Evolutionary conservation across 1,140 invertebrate species (phyloP).

Genomic region (Diabrotica virgifera): DNA sequence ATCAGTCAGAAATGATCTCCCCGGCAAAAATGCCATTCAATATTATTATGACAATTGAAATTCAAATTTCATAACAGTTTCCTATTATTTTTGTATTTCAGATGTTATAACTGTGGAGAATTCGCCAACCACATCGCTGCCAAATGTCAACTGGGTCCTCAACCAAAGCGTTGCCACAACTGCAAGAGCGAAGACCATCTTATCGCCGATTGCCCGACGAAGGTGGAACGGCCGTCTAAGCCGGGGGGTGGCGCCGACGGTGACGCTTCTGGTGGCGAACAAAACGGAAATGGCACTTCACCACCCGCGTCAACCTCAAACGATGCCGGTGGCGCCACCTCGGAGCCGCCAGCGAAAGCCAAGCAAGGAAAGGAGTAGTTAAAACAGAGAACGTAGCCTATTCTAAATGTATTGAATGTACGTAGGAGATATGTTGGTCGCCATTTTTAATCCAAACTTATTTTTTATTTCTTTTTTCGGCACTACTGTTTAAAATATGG

Average conservation of each 20-base stretch:
- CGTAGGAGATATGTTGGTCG: not conserved
- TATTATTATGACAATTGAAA: no score
- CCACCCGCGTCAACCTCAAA: slow-evolving; percentile 10
- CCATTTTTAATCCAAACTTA: not conserved
- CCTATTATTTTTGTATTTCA: slow-evolving; percentile 46
- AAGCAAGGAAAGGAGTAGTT: not conserved
- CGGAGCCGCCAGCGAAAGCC: slow-evolving; percentile 6
- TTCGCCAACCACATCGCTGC: slow-evolving; percentile 88
- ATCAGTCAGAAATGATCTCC: no score
- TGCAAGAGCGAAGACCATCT: slow-evolving; percentile 84
- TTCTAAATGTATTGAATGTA: slow-evolving; percentile 3
- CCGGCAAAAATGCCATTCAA: no score
- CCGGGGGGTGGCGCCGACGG: slow-evolving; percentile 1
- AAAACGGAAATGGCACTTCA: slow-evolving; percentile 18
- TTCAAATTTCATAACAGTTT: not conserved
- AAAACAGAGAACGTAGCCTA: not conserved
- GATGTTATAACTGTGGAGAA: slow-evolving; percentile 90
- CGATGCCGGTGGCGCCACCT: slow-evolving; percentile 13
- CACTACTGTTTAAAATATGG: not conserved
- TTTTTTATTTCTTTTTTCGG: not conserved
- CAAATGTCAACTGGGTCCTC: slow-evolving; percentile 79
- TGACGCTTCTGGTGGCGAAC: slow-evolving; percentile 14
- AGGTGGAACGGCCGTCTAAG: slow-evolving; percentile 34
- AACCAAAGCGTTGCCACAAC: slow-evolving; percentile 85
- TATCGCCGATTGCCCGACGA: slow-evolving; percentile 77